Base-by-base conservation (phyloP, 2,797 vertebrate species). In the Gephyroberyx darwinii region DNA sequence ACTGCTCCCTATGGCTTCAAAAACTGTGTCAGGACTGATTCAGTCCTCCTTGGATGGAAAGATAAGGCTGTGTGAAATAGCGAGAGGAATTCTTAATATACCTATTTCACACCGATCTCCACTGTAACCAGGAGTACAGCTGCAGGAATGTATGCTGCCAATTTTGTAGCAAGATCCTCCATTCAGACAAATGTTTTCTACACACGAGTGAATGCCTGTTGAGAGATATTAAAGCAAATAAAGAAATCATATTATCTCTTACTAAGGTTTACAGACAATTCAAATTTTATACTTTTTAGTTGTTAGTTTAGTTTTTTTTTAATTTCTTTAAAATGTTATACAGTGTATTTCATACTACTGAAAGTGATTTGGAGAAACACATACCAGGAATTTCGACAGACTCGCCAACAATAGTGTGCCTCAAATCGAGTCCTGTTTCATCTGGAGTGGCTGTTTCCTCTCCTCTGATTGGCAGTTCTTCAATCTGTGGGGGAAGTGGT, bases 41-140 rank as follows among this genome's bases (percentile, higher is more conserved):
- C 37, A 13, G 26, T 43, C 5, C 1, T 19, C 57, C 12, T 31
- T 45, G 13, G 6, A 1, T 61, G 12, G 5, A 59, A 58, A 41
- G 5, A 51, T 26, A 50, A 13, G 26, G 16, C 17, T 52, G 2
- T 41, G 1, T 58, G 3, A 65, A 50, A 30, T 45, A 41, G 3
- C 41, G 16, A 31, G 8, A 65, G 20, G 8, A 67, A 50, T 37
- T 71, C 2, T 43, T 33, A 14, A 9, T 56, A 9, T 88, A 99
- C 98, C 98, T 86, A 93, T 93, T 93, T 99, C 96, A 93, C 98
- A 99, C 22, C 61, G 94, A 65, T 95, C 94, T 2, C 98, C 98
- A 4, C 14, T 94, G 90, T 94, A 99, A 69, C 98, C 98, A 20
- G 96, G 96, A 79, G 95, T 86, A 81, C 98, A 99, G 65, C 88